Percentiles rank a stretch among this genome's conserved stretches.
Evolutionary conservation across 2,888 invertebrate genomes (phyloP).

Genomic region (Dynastes tityus): DNA sequence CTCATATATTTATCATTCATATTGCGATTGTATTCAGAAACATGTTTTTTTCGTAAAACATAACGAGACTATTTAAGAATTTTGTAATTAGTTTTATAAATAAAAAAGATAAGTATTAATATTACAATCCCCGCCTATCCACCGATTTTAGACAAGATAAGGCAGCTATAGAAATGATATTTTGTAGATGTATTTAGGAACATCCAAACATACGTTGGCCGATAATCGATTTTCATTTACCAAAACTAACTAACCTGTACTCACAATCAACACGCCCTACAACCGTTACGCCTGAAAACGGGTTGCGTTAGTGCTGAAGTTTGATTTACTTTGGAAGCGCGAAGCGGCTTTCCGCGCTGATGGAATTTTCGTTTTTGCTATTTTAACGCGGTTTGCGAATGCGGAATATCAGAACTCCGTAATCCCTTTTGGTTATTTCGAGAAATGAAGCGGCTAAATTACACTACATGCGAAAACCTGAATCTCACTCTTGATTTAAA

Average conservation of each 20-base stretch:
- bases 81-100: too few relatives aligned
- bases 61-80: too few relatives aligned
- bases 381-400: neutral
- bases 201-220: neutral
- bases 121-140: too few relatives aligned
- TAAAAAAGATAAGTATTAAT: too few relatives aligned
- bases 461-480: neutral
- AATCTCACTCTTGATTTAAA: neutral
- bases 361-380: slow-evolving; percentile 14
- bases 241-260: neutral
- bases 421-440: neutral
- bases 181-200: too few relatives aligned
- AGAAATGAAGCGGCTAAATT: slow-evolving; percentile 1
- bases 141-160: too few relatives aligned
- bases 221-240: slow-evolving; percentile 9
- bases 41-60: too few relatives aligned
- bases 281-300: neutral
- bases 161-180: too few relatives aligned
- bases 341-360: neutral
- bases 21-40: too few relatives aligned
- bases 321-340: slow-evolving; percentile 1
- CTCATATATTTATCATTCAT: too few relatives aligned
- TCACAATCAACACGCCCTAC: neutral
- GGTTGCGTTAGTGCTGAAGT: neutral
- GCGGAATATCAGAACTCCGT: neutral